Conservation (phyloP, 2,113 vertebrate species). For the Hippopotamus amphibius region DNA sequence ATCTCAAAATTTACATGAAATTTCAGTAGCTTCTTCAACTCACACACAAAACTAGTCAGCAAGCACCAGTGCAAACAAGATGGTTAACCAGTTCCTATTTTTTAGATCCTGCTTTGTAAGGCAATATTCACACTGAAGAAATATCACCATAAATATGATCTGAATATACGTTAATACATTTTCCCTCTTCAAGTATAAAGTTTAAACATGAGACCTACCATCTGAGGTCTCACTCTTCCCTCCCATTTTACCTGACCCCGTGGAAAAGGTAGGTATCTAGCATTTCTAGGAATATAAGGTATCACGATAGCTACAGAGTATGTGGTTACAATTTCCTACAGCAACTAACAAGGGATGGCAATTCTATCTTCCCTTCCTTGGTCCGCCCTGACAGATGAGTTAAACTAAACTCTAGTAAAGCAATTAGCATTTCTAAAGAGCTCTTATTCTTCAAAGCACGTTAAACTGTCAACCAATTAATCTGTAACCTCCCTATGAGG, state of each 20-base stretch:
- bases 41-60: not conserved
- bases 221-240: not conserved
- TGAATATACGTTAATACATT: not conserved
- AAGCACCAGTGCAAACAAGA: not conserved
- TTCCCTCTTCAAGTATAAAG: not conserved
- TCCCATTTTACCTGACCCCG: not conserved
- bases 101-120: slow-evolving; percentile 70
- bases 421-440: slow-evolving; percentile 29
- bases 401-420: slow-evolving; percentile 13
- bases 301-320: not conserved
- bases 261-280: not conserved
- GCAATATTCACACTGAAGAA: not conserved
- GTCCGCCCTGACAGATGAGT: slow-evolving; percentile 1
- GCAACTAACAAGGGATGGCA: not conserved
- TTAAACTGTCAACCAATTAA: slow-evolving; percentile 13
- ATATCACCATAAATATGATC: not conserved
- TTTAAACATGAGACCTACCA: not conserved
- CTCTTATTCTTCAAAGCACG: slow-evolving; percentile 53
- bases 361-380: not conserved
- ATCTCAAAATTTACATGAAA: not conserved
- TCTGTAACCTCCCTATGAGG: slow-evolving; percentile 10
- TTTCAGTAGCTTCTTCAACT: not conserved
- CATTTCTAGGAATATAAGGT: not conserved
- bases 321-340: not conserved
- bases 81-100: slow-evolving; percentile 39